Evolutionary conservation across 1,140 invertebrate species (phyloP).

Genomic region (Zelostemma sp.): DNA sequence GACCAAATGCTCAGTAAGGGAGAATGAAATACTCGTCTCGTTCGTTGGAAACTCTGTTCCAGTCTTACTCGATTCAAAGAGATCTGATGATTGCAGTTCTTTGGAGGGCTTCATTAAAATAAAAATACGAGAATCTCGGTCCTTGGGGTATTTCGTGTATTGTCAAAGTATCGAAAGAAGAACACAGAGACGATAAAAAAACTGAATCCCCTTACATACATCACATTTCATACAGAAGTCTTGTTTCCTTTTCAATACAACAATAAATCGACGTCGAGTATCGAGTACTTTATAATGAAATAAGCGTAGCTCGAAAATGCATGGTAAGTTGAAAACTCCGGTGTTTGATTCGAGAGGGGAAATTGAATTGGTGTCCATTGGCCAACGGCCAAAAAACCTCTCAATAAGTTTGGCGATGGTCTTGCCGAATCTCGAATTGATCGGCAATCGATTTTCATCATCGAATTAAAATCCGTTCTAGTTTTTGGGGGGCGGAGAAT

Average conservation of each 20-base stretch:
- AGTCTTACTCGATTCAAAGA: constrained; percentile 12
- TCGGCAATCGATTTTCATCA: too few species aligned
- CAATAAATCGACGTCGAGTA: not conserved
- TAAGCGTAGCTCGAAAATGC: constrained; percentile 40
- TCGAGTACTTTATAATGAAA: not conserved
- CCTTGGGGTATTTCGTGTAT: not conserved
- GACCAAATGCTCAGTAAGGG: not conserved
- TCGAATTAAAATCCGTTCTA: too few species aligned
- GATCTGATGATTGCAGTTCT: constrained; percentile 53
- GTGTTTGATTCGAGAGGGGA: constrained; percentile 39
- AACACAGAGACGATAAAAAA: too few species aligned
- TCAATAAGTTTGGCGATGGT: constrained; percentile 35
- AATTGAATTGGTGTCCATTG: constrained; percentile 57
- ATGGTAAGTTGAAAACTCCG: constrained; percentile 47
- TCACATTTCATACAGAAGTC: not conserved
- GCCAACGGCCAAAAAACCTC: constrained; percentile 47
- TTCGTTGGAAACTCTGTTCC: too few species aligned
- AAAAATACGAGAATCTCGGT: constrained; percentile 8
- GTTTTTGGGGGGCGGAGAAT: too few species aligned
- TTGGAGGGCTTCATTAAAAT: constrained; percentile 54
- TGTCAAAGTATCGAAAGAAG: not conserved
- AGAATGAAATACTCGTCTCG: too few species aligned
- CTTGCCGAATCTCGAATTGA: constrained; percentile 37
- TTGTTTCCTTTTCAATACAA: not conserved
- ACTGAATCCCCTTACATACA: not conserved